These are phyloP conservation scores for Zaprionus bogoriensis DNA, from an alignment of 2,888 invertebrate species.

Conservation along the genomic window DNA sequence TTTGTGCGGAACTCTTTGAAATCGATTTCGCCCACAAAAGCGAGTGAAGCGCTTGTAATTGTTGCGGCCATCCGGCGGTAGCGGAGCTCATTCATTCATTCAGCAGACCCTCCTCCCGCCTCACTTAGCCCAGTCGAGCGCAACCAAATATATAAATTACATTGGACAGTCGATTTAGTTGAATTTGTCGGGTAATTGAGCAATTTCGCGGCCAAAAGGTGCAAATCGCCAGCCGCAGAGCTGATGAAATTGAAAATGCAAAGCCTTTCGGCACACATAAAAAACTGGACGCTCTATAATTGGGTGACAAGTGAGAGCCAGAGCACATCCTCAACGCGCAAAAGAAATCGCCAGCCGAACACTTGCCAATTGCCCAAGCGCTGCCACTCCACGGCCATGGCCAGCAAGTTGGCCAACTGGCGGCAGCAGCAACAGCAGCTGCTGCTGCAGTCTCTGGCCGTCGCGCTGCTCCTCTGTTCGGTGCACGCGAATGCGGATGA, in stretches of 20 bases:
- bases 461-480: conserved; percentile 40
- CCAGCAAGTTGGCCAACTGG: conserved; percentile 32
- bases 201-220: conserved; percentile 21
- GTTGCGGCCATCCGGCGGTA: conserved; percentile 29
- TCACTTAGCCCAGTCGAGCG: conserved; percentile 44
- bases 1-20: conserved; percentile 33
- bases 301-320: conserved; percentile 56
- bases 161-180: conserved; percentile 21
- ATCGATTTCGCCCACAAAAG: conserved; percentile 55
- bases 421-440: conserved; percentile 27
- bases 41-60: conserved; percentile 38
- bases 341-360: conserved; percentile 53
- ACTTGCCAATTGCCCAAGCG: too few relatives aligned
- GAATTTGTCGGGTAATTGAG: conserved; percentile 4
- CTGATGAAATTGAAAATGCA: conserved; percentile 47
- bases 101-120: conserved; percentile 11
- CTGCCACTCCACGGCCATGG: conserved; percentile 34
- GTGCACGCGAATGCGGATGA: conserved; percentile 45
- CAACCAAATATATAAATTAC: conserved; percentile 33
- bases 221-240: conserved; percentile 37
- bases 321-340: conserved; percentile 60
- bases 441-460: conserved; percentile 24
- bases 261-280: conserved; percentile 27
- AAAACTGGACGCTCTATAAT: conserved; percentile 48
- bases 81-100: too few relatives aligned